Evolutionary conservation across 2,888 invertebrate genomes (phyloP), one percentile per base, ranked within the genome.

Genomic region (Crocallis elinguaria): DNA sequence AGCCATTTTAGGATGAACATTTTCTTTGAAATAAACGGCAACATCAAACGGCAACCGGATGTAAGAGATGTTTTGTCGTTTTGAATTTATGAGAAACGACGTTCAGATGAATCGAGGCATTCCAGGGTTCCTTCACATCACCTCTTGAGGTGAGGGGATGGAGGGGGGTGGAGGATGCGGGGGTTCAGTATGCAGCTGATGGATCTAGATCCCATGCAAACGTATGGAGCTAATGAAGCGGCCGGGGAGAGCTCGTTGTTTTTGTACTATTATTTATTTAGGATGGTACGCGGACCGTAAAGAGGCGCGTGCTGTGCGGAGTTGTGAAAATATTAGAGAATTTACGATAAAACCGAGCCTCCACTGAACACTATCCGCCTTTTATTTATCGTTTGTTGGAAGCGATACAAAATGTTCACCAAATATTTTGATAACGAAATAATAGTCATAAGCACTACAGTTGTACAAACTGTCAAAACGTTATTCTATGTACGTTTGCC

Each of bases 191-290:
- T n/a, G n/a, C n/a, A n/a, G n/a, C n/a, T n/a, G n/a, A n/a, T n/a
- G n/a, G n/a, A n/a, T n/a, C n/a, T n/a, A n/a, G n/a, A 23, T 7
- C 3, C 7, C 1, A 23, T 7, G 8, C 23, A 8, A 1, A 23
- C 23, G n/a, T n/a, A 25, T 25, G 25, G 1, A 25, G n/a, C n/a
- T n/a, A 9, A 25, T 9, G 25, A 9, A 25, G 23, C 6, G 8
- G 1, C 7, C 23, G 23, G 7, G 7, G 3, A 8, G 7, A 7
- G 23, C 7, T 3, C 17, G n/a, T n/a, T 36, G 36, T 37, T 46
- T 46, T 17, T 16, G 8, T 37, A 25, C 12, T 39, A 21, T 48
- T 48, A 48, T 48, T 48, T 48, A 32, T 48, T 48, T 48, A 48
- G 46, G 38, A 46, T 32, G 37, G 30, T 6, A 33, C 30, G 14